A percentile compares a stretch with the other conserved stretches of the same genome.
Conservation (phyloP, 2,888 invertebrate species). For the Coecobrya sp. region DNA sequence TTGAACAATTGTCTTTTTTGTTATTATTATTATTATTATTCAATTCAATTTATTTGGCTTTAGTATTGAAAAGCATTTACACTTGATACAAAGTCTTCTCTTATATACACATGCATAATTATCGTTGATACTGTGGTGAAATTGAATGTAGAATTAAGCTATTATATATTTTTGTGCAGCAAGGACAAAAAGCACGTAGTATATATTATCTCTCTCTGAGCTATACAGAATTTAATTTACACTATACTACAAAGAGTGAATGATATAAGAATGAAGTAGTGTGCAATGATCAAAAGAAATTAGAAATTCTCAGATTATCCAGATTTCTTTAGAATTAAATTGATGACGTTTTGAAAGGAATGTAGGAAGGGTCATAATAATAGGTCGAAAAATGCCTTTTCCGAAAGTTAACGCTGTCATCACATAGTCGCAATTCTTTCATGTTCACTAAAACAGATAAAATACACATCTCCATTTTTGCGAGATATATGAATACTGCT, state of each 20-base stretch:
- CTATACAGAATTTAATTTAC: too few species aligned
- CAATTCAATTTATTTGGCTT: slow-evolving; percentile 15
- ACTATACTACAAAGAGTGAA: too few species aligned
- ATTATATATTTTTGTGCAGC: neutral
- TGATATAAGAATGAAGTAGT: neutral
- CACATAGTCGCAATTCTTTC: too few species aligned
- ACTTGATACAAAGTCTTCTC: slow-evolving; percentile 25
- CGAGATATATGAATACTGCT: too few species aligned
- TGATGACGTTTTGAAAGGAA: too few species aligned
- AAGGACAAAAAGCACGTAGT: neutral
- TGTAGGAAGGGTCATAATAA: too few species aligned
- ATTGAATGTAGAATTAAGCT: neutral
- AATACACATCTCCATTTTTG: too few species aligned
- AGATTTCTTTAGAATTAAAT: neutral
- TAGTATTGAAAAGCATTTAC: slow-evolving; percentile 3
- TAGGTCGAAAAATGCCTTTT: too few species aligned
- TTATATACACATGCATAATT: neutral
- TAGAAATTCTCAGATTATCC: neutral
- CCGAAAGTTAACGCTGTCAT: too few species aligned
- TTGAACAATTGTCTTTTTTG: slow-evolving; percentile 31
- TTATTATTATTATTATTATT: slow-evolving; percentile 1
- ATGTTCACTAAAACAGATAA: too few species aligned
- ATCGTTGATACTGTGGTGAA: neutral
- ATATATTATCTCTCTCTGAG: too few species aligned
- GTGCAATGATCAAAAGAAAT: neutral